These are phyloP conservation scores for Petromus typicus DNA, from an alignment of 2,113 vertebrate genomes.

Conservation along the genomic window DNA sequence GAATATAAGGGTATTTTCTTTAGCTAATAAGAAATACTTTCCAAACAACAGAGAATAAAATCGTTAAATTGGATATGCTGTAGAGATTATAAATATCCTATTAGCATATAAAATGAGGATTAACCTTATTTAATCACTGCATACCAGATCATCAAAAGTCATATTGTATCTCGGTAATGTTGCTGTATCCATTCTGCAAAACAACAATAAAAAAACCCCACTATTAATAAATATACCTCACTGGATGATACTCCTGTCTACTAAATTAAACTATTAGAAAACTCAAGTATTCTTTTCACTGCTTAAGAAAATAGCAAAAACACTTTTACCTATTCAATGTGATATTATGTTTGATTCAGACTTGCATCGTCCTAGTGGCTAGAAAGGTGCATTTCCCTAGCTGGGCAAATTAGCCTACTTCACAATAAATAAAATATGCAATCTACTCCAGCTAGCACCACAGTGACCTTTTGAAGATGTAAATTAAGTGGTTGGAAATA, in stretches of 20 bases:
- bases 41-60: constrained; percentile 90
- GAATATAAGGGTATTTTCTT: constrained; percentile 85
- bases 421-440: constrained; percentile 68
- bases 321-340: neutral
- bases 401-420: constrained; percentile 30
- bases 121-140: constrained; percentile 90
- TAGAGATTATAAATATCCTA: constrained; percentile 90
- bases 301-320: constrained; percentile 60
- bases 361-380: neutral
- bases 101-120: constrained; percentile 90
- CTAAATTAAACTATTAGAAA: constrained; percentile 76
- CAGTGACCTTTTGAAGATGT: constrained; percentile 78
- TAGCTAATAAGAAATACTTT: constrained; percentile 88
- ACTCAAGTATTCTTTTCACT: constrained; percentile 25
- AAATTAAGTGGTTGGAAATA: constrained; percentile 69
- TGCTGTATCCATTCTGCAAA: constrained; percentile 77
- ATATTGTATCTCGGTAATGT: constrained; percentile 84
- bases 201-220: constrained; percentile 67
- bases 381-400: constrained; percentile 30
- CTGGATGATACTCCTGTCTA: constrained; percentile 77
- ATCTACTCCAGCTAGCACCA: constrained; percentile 40
- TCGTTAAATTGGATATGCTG: constrained; percentile 89
- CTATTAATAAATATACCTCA: constrained; percentile 85
- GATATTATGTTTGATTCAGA: constrained; percentile 54
- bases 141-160: constrained; percentile 88